phyloP scores from a whole-genome alignment of 2,888 invertebrate genomes.

The Melanchra persicariae region DNA sequence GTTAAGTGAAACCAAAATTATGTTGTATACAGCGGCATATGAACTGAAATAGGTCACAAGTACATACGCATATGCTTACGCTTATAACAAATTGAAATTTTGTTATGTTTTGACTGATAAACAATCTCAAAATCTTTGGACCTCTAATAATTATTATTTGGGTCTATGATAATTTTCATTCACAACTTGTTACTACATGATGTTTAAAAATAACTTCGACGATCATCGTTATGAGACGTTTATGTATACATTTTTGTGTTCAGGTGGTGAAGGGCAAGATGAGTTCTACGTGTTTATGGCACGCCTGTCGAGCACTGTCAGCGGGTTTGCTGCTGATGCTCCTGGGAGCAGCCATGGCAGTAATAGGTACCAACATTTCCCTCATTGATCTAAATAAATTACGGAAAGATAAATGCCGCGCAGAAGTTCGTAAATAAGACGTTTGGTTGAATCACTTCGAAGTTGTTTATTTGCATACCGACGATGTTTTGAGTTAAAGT shows the following conservation, averaged over 20 bases:
- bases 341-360: slow-evolving; percentile 97
- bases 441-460: slow-evolving; percentile 1
- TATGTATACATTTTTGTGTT: slow-evolving; percentile 4
- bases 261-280: slow-evolving; percentile 96
- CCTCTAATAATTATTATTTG: background rate
- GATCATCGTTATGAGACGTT: background rate
- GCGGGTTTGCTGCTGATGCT: slow-evolving; percentile 96
- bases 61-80: background rate
- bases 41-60: slow-evolving; percentile 3
- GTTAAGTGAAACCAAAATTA: slow-evolving; percentile 20
- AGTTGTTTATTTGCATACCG: slow-evolving; percentile 19
- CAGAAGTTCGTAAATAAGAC: slow-evolving; percentile 12
- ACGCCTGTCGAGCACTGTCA: slow-evolving; percentile 97
- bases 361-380: slow-evolving; percentile 92
- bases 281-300: slow-evolving; percentile 97
- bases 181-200: background rate
- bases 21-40: background rate
- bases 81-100: slow-evolving; percentile 2
- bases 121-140: background rate
- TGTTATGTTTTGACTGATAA: background rate
- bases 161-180: background rate
- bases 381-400: background rate
- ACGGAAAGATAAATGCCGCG: background rate
- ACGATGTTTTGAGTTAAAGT: slow-evolving; percentile 11
- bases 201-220: background rate